Conservation (phyloP, 2,797 vertebrate genomes). For the Oophaga sylvatica region DNA sequence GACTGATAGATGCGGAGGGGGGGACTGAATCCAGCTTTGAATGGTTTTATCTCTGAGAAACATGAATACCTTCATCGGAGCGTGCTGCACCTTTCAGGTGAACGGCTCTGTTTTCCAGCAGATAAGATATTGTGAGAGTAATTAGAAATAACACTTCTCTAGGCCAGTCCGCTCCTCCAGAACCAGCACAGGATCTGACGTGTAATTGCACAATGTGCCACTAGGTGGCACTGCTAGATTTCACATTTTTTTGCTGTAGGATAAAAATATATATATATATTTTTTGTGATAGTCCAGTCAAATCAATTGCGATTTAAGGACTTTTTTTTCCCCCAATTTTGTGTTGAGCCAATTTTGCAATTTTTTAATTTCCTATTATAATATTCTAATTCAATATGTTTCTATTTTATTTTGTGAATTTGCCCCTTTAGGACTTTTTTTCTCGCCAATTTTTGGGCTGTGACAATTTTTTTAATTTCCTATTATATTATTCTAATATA, state of each 20-base stretch:
- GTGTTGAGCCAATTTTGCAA: too few species aligned
- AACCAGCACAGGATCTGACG: neutral
- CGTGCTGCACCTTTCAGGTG: slow-evolving; percentile 53
- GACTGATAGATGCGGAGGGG: slow-evolving; percentile 21
- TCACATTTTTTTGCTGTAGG: neutral
- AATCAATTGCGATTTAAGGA: too few species aligned
- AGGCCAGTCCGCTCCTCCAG: slow-evolving; percentile 18
- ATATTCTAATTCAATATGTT: neutral
- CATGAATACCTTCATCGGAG: slow-evolving; percentile 53
- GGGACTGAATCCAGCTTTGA: slow-evolving; percentile 47
- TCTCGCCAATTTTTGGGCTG: too few species aligned
- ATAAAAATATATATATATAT: neutral
- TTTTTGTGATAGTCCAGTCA: too few species aligned
- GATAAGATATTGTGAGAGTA: slow-evolving; percentile 50
- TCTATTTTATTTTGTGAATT: too few species aligned
- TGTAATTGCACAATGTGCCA: neutral
- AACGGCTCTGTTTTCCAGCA: slow-evolving; percentile 47
- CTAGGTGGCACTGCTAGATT: slow-evolving; percentile 44
- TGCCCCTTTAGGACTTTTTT: too few species aligned
- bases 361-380: too few species aligned
- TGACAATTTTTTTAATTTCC: too few species aligned
- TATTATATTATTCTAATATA: too few species aligned
- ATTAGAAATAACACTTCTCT: slow-evolving; percentile 51
- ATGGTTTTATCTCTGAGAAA: slow-evolving; percentile 57
- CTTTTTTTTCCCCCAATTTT: too few species aligned